Evolutionary conservation across 2,888 invertebrate species (phyloP).

Genomic region (Phaonia tiefii): DNA sequence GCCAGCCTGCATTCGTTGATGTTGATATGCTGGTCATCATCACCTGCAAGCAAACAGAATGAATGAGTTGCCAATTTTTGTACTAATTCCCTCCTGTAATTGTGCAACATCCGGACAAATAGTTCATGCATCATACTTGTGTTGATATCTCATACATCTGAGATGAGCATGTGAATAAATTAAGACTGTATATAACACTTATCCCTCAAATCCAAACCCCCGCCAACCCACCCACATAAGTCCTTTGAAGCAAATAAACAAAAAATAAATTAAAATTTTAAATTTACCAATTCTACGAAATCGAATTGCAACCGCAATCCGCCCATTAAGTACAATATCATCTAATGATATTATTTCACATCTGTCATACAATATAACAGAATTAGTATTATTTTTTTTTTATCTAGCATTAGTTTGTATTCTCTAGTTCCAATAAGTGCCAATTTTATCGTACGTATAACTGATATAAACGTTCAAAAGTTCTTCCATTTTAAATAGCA

Average conservation of each 20-base stretch:
- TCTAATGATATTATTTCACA: constrained; percentile 8
- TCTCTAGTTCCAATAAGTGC: constrained; percentile 58
- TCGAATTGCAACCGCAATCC: too few relatives aligned
- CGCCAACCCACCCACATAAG: background rate
- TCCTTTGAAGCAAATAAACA: too few relatives aligned
- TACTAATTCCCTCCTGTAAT: background rate
- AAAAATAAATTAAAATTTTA: constrained; percentile 10
- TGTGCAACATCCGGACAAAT: background rate
- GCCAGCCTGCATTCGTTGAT: background rate
- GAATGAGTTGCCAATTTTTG: constrained; percentile 15
- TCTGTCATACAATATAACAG: background rate
- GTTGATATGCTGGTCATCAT: background rate
- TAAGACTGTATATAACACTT: constrained; percentile 61
- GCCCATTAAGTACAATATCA: background rate
- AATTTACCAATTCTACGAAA: background rate
- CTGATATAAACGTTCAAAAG: background rate
- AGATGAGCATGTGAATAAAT: constrained; percentile 37
- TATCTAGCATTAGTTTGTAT: background rate
- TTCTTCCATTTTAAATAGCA: too few relatives aligned
- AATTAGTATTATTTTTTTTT: constrained; percentile 36
- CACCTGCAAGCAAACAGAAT: constrained; percentile 14
- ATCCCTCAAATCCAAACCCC: background rate
- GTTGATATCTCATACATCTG: background rate
- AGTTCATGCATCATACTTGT: background rate
- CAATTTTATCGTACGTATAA: constrained; percentile 57